Percentiles rank a stretch among this genome's conserved stretches.
phyloP scores from a whole-genome alignment of 2,113 vertebrate genomes.

The Psammodynastes pulverulentus region DNA sequence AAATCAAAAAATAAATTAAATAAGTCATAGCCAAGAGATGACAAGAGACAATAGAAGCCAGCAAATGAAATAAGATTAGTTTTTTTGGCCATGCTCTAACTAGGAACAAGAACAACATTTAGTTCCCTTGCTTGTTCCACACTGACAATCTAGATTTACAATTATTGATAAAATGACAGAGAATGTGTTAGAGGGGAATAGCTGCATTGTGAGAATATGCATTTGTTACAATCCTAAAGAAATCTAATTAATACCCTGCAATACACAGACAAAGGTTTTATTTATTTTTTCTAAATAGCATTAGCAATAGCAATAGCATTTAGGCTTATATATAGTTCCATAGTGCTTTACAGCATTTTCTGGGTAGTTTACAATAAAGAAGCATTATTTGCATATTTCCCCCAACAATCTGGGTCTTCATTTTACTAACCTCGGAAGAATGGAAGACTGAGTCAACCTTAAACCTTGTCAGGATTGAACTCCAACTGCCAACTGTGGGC shows the following conservation, averaged over 20 bases:
- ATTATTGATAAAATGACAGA: neutral
- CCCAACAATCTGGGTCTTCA: neutral
- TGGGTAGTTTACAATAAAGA: neutral
- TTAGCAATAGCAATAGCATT: too few relatives aligned
- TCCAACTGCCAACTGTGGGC: neutral
- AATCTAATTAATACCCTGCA: neutral
- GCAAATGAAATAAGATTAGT: neutral
- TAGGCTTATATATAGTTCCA: too few relatives aligned
- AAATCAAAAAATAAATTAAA: neutral
- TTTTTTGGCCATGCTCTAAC: neutral
- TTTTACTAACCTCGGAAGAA: neutral
- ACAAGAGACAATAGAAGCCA: neutral
- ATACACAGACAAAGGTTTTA: neutral
- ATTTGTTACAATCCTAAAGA: neutral
- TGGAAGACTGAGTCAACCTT: too few relatives aligned
- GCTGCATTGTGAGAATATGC: neutral
- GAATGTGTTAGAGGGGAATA: neutral
- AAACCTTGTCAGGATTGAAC: too few relatives aligned
- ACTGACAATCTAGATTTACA: neutral
- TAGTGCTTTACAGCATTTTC: too few relatives aligned
- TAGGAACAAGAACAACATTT: neutral
- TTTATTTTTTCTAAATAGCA: neutral
- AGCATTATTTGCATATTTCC: neutral
- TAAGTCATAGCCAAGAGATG: neutral
- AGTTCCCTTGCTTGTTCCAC: neutral